Conservation (phyloP, 2,888 invertebrate species). For the Sminthurides aquaticus region DNA sequence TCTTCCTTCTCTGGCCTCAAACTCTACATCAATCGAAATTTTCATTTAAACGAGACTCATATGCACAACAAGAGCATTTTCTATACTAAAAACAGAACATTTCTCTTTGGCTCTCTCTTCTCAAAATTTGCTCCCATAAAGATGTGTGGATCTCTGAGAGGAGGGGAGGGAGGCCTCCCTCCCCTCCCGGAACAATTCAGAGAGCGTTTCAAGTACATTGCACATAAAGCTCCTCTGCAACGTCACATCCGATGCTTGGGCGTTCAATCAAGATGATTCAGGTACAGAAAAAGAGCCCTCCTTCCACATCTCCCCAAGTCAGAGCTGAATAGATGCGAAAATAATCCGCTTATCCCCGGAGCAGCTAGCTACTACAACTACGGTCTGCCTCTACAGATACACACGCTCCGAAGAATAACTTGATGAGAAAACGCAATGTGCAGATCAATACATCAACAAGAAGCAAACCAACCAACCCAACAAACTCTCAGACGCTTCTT, state of each 20-base stretch:
- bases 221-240: not conserved
- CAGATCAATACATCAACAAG: slow-evolving; percentile 25
- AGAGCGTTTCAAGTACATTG: not conserved
- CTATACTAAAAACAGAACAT: not conserved
- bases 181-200: not conserved
- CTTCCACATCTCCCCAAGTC: slow-evolving; percentile 5
- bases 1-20: too few species aligned
- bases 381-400: not conserved
- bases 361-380: not conserved
- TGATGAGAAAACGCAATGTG: slow-evolving; percentile 43
- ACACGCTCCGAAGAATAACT: slow-evolving; percentile 35
- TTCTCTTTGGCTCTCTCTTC: not conserved
- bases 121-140: not conserved
- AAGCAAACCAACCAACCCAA: not conserved
- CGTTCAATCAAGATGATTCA: not conserved
- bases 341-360: slow-evolving; percentile 38
- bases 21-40: too few species aligned
- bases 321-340: slow-evolving; percentile 35
- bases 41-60: too few species aligned
- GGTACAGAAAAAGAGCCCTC: slow-evolving; percentile 3
- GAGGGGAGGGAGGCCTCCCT: not conserved
- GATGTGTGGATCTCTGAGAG: not conserved
- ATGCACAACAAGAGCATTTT: not conserved
- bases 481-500: not conserved
- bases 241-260: not conserved